These are phyloP conservation scores for Plagodis pulveraria DNA, from an alignment of 2,888 invertebrate genomes.

Conservation along the genomic window DNA sequence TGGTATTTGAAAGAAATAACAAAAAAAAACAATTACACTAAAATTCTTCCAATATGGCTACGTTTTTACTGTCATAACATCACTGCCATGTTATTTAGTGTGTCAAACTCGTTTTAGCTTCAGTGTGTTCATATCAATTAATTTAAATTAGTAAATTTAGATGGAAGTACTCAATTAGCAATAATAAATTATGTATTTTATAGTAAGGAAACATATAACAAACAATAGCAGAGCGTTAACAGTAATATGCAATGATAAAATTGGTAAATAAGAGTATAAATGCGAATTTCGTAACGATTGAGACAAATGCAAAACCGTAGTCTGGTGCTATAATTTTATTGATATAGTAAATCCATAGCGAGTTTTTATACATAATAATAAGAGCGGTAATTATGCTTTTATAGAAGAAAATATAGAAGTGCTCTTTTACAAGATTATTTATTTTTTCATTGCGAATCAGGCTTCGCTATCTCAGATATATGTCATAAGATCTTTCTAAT, in stretches of 20 bases:
- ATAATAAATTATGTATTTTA: constrained; percentile 6
- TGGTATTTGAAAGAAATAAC: no score
- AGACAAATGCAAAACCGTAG: constrained; percentile 17
- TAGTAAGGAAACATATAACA: no score
- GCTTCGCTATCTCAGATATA: constrained; percentile 7
- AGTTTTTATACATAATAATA: constrained; percentile 31
- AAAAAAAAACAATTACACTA: no score
- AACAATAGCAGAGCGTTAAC: no score
- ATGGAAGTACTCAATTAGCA: constrained; percentile 9
- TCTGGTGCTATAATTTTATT: constrained; percentile 36
- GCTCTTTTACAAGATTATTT: constrained; percentile 8
- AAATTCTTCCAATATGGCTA: constrained; percentile 3
- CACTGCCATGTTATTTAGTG: constrained; percentile 20
- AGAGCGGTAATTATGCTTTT: constrained; percentile 10
- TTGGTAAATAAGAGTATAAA: not conserved
- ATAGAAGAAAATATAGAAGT: constrained; percentile 11
- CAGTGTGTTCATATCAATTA: constrained; percentile 17
- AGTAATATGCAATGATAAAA: no score
- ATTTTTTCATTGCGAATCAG: constrained; percentile 7
- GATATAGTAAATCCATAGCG: constrained; percentile 20
- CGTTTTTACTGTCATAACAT: constrained; percentile 7
- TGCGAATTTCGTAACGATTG: constrained; percentile 9
- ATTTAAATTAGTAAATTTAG: constrained; percentile 5
- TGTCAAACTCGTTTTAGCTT: constrained; percentile 19
- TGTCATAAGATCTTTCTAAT: not conserved